Percentiles rank a stretch among this genome's conserved stretches.
Conservation (phyloP, 1,140 invertebrate species). For the Rhynchophorus ferrugineus region DNA sequence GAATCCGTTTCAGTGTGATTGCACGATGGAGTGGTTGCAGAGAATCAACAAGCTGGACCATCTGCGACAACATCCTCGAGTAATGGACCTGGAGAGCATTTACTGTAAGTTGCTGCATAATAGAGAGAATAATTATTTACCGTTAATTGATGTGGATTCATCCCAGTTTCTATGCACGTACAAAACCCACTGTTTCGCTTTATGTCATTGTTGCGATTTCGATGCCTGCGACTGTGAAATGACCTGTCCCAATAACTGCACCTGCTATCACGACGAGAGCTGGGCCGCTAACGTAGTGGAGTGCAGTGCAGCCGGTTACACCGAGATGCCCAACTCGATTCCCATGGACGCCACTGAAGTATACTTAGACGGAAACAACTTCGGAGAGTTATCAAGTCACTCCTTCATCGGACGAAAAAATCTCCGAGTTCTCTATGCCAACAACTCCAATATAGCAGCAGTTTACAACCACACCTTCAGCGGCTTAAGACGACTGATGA, state of each 20-base stretch:
- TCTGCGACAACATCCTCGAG: constrained; percentile 73
- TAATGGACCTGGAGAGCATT: constrained; percentile 86
- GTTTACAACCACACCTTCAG: constrained; percentile 87
- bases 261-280: constrained; percentile 88
- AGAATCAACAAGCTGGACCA: constrained; percentile 67
- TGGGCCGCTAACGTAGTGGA: constrained; percentile 92
- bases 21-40: constrained; percentile 83
- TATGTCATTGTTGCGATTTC: constrained; percentile 92
- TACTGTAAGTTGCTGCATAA: constrained; percentile 85
- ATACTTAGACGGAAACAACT: constrained; percentile 85
- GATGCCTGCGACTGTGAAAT: constrained; percentile 93
- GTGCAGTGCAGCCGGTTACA: constrained; percentile 73
- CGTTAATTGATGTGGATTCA: constrained; percentile 72
- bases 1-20: constrained; percentile 82
- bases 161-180: constrained; percentile 89
- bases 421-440: constrained; percentile 76
- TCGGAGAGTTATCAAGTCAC: constrained; percentile 78
- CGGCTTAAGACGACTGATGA: constrained; percentile 66
- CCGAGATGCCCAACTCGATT: constrained; percentile 74
- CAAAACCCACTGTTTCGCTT: constrained; percentile 84
- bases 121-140: constrained; percentile 70
- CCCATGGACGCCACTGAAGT: constrained; percentile 93
- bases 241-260: constrained; percentile 89
- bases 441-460: constrained; percentile 77
- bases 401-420: constrained; percentile 86